phyloP scores from a whole-genome alignment of 1,140 invertebrate genomes.

The Steinernema khuongi region DNA sequence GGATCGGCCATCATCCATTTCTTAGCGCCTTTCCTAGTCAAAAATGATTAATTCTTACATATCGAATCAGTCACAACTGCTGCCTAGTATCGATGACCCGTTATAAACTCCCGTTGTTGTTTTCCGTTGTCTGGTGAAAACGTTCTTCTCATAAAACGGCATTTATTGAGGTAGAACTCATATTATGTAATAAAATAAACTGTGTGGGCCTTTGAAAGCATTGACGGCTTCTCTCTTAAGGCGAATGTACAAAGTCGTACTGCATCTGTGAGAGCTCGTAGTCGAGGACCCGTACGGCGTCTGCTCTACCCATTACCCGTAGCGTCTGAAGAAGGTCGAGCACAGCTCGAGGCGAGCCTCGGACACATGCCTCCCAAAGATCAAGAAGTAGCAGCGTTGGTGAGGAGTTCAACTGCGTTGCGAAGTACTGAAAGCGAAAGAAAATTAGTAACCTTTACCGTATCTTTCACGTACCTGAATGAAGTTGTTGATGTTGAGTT shows the following conservation, averaged over 20 bases:
- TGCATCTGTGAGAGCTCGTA: constrained; percentile 33
- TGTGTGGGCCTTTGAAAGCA: too few species aligned
- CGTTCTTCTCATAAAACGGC: too few species aligned
- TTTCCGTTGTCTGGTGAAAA: too few species aligned
- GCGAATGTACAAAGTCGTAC: constrained; percentile 16
- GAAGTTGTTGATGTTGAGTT: constrained; percentile 50
- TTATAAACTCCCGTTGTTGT: too few species aligned
- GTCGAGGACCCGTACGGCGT: constrained; percentile 49
- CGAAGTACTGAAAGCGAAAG: constrained; percentile 47
- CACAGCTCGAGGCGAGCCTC: constrained; percentile 45
- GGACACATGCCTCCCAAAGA: constrained; percentile 47
- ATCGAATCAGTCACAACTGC: too few species aligned
- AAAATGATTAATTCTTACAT: too few species aligned
- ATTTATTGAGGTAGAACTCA: too few species aligned
- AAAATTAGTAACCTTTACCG: neutral
- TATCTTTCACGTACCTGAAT: constrained; percentile 39
- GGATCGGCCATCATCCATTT: too few species aligned
- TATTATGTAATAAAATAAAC: too few species aligned
- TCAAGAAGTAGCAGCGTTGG: constrained; percentile 49
- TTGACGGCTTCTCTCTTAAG: too few species aligned
- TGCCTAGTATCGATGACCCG: too few species aligned
- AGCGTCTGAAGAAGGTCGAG: constrained; percentile 53
- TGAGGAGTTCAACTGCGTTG: constrained; percentile 46
- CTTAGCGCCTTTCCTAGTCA: too few species aligned
- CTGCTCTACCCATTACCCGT: constrained; percentile 51